A percentile compares a stretch with the other conserved stretches of the same genome.
phyloP scores from a whole-genome alignment of 2,797 vertebrate genomes.

The Emys orbicularis region DNA sequence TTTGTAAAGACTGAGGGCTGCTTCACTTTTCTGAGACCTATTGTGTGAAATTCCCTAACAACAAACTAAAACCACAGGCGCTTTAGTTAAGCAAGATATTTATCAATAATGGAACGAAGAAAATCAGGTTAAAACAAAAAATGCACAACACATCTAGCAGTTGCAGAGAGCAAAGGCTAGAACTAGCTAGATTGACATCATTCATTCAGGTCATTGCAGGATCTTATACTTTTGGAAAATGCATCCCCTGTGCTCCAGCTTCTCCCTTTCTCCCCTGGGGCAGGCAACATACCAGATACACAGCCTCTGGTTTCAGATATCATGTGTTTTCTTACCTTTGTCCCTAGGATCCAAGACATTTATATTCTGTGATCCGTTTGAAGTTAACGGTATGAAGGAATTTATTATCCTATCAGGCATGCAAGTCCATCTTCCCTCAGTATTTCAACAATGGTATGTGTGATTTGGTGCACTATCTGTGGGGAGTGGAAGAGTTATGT shows the following conservation, averaged over 20 bases:
- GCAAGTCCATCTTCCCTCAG: conserved; percentile 54
- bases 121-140: background rate
- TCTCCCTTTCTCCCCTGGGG: conserved; percentile 21
- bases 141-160: fast-evolving
- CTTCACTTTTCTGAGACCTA: background rate
- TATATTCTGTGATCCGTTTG: conserved; percentile 46
- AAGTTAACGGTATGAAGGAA: conserved; percentile 3
- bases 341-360: background rate
- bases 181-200: background rate
- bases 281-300: conserved; percentile 29
- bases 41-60: background rate
- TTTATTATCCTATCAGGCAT: conserved; percentile 41
- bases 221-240: background rate
- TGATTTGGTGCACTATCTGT: background rate
- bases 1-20: background rate
- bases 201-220: background rate
- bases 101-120: background rate
- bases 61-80: background rate
- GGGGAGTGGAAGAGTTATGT: background rate
- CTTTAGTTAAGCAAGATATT: background rate
- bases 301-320: background rate
- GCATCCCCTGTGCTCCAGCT: conserved; percentile 22
- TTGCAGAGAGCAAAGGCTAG: background rate
- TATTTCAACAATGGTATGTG: conserved; percentile 35
- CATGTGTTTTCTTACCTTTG: conserved; percentile 52